Base-by-base conservation (phyloP, 2,113 vertebrate genomes). In the Anoura caudifer region DNA sequence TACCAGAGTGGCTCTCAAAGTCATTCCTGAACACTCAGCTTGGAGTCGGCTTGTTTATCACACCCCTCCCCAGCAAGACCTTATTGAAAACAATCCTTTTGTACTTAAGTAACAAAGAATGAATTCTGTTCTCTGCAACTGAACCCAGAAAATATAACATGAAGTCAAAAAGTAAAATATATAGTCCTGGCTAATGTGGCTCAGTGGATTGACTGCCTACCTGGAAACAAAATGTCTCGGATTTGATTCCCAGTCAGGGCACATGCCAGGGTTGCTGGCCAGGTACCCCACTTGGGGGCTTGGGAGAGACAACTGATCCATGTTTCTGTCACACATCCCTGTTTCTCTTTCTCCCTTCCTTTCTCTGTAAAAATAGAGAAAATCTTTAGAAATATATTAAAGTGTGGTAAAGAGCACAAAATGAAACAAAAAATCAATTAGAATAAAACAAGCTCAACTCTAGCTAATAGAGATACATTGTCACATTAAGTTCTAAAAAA, bases 81-180 rank as follows among this genome's bases (percentile, higher is more conserved):
- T 56, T 56, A 22, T 22, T 56, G 7, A 56, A 56, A 56, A 77
- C 80, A 56, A 80, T 26, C 16, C 45, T 81, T 94, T 70, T 77
- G 13, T 72, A 72, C 61, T 70, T 83, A 69, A 92, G 84, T 15
- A 33, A 63, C 47, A 38, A 52, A 69, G 41, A 90, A 86, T 81
- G 50, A 67, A 41, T 36, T 79, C 56, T 94, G 63, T 81, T 93
- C 38, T 65, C 61, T 72, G 88, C 95, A 95, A 96, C 31, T 14
- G n/a, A 82, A 94, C n/a, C 22, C 59, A 54, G 47, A 43, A 17
- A 88, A 52, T 54, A 67, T n/a, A 67, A 76, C 41, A 79, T 31
- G 33, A 91, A 96, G 81, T 72, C 56, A 82, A 77, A 50, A 94
- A 88, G 65, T 54, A 84, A 91, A 24, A 92, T 33, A n/a, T 36